Conservation (phyloP, 2,888 invertebrate genomes). For the Drosophila neutralis region DNA sequence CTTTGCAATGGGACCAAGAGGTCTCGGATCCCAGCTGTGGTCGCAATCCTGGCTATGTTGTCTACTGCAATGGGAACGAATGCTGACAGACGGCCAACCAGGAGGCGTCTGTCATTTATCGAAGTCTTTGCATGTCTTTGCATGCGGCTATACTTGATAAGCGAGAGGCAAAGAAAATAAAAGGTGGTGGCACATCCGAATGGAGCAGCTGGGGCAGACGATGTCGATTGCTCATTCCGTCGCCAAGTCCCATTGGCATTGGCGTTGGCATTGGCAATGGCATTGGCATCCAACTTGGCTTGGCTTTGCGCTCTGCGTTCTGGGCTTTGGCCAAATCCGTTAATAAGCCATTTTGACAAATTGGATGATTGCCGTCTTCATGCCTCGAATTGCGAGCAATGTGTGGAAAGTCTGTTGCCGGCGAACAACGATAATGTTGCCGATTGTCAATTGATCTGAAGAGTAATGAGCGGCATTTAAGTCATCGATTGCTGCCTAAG, state of each 20-base stretch:
- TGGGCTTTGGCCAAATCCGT: slow-evolving; percentile 72
- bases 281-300: slow-evolving; percentile 20
- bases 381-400: slow-evolving; percentile 22
- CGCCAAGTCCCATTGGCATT: slow-evolving; percentile 31
- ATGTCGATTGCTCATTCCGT: slow-evolving; percentile 36
- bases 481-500: slow-evolving; percentile 30
- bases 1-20: slow-evolving; percentile 60
- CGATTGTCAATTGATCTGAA: slow-evolving; percentile 36
- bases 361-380: slow-evolving; percentile 68
- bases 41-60: slow-evolving; percentile 18
- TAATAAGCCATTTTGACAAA: slow-evolving; percentile 80
- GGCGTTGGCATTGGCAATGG: slow-evolving; percentile 47
- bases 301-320: slow-evolving; percentile 47
- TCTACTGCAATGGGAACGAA: slow-evolving; percentile 28
- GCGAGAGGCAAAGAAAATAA: slow-evolving; percentile 31
- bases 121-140: slow-evolving; percentile 54
- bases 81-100: slow-evolving; percentile 51
- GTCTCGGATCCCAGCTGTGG: slow-evolving; percentile 10
- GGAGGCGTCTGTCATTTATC: slow-evolving; percentile 56
- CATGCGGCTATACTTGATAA: slow-evolving; percentile 67
- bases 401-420: slow-evolving; percentile 34
- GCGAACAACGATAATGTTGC: slow-evolving; percentile 27
- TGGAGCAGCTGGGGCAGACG: slow-evolving; percentile 45
- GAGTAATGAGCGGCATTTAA: slow-evolving; percentile 42
- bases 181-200: slow-evolving; percentile 17